Evolutionary conservation across 1,140 invertebrate species (phyloP).

Genomic region (Drosophila tropicalis): DNA sequence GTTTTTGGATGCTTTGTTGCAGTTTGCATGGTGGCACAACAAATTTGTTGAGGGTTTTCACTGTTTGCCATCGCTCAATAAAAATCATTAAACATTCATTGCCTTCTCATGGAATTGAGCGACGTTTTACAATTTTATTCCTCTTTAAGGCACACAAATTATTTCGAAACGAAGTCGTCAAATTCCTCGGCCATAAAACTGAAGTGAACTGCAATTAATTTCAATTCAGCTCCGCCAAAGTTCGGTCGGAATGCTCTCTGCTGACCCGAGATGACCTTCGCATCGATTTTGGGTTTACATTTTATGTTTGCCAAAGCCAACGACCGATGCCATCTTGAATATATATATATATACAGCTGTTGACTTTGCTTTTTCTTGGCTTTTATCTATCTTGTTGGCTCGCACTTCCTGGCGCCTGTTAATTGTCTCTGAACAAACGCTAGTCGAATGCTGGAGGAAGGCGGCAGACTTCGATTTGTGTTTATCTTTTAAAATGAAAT

Average conservation of each 20-base stretch:
- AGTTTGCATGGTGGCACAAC: constrained; percentile 15
- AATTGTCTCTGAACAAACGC: constrained; percentile 53
- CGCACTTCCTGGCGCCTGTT: constrained; percentile 41
- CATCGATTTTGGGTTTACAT: constrained; percentile 39
- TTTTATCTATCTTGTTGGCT: constrained; percentile 12
- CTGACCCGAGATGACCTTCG: constrained; percentile 47
- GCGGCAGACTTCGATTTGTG: constrained; percentile 33
- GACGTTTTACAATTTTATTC: constrained; percentile 28
- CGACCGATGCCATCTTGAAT: constrained; percentile 11
- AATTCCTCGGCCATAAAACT: constrained; percentile 48
- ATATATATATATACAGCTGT: constrained; percentile 33
- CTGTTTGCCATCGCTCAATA: constrained; percentile 32
- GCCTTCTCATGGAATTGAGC: constrained; percentile 14
- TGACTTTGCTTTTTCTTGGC: constrained; percentile 33
- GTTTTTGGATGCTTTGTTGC: constrained; percentile 34
- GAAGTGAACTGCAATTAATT: constrained; percentile 56
- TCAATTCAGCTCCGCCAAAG: constrained; percentile 11
- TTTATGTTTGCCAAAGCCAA: constrained; percentile 33
- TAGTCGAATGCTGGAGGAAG: neutral
- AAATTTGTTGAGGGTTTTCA: constrained; percentile 5
- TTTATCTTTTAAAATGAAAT: constrained; percentile 39
- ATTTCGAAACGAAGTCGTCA: constrained; percentile 18
- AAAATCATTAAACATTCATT: constrained; percentile 46
- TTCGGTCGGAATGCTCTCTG: constrained; percentile 44
- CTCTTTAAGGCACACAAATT: constrained; percentile 29